phyloP scores from a whole-genome alignment of 2,113 vertebrate genomes.

The Oostethus manadensis region DNA sequence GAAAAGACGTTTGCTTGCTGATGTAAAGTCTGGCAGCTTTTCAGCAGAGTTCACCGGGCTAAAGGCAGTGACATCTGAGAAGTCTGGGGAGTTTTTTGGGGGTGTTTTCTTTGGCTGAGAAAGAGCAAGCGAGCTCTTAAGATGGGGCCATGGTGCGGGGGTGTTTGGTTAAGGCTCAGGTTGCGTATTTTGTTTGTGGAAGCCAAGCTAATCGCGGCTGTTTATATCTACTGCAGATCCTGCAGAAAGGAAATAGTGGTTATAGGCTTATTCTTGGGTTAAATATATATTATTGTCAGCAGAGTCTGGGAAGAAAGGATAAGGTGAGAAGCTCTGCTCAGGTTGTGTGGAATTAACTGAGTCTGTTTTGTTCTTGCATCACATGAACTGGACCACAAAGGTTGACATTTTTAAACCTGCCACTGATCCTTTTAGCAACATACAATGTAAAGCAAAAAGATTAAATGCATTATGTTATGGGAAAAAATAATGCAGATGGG shows the following conservation, averaged over 20 bases:
- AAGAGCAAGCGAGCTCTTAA: slow-evolving; percentile 25
- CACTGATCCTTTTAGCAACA: neutral
- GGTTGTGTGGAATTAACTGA: slow-evolving; percentile 38
- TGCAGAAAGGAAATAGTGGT: slow-evolving; percentile 39
- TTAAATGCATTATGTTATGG: too few relatives aligned
- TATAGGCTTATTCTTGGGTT: slow-evolving; percentile 48
- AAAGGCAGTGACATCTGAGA: slow-evolving; percentile 44
- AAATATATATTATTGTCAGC: slow-evolving; percentile 39
- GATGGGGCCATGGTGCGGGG: slow-evolving; percentile 24
- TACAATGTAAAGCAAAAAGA: neutral
- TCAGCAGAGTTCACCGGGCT: slow-evolving; percentile 11
- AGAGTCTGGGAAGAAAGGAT: slow-evolving; percentile 27
- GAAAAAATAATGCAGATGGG: too few relatives aligned
- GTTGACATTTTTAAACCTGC: neutral
- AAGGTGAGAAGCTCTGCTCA: slow-evolving; percentile 15
- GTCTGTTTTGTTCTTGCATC: slow-evolving; percentile 24
- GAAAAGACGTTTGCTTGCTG: slow-evolving; percentile 26
- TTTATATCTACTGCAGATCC: slow-evolving; percentile 47
- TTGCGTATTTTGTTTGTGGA: slow-evolving; percentile 55
- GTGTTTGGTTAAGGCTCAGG: slow-evolving; percentile 49
- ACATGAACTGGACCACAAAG: slow-evolving; percentile 37
- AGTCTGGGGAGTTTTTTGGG: slow-evolving; percentile 22
- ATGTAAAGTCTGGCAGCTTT: slow-evolving; percentile 37
- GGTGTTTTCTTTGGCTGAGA: slow-evolving; percentile 53
- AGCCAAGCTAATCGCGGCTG: slow-evolving; percentile 42